Percentiles rank a stretch among this genome's conserved stretches.
Conservation (phyloP, 1,140 invertebrate species). For the Mycetomoellerius zeteki region DNA sequence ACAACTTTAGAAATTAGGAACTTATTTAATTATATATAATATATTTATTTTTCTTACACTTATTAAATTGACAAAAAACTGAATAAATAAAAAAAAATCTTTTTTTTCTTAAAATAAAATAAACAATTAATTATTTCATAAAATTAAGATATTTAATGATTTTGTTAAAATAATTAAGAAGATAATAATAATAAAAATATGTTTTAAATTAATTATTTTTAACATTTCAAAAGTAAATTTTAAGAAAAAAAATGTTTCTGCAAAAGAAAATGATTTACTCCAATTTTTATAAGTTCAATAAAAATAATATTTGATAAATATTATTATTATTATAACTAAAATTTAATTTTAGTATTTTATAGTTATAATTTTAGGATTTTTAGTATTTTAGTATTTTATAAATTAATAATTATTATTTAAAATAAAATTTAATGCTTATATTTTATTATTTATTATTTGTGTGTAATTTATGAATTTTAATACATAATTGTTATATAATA, state of each 20-base stretch:
- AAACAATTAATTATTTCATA: background rate
- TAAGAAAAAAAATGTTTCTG: background rate
- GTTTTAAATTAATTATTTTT: background rate
- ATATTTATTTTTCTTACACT: background rate
- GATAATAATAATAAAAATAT: background rate
- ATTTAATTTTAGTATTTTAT: no score
- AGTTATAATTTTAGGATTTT: no score
- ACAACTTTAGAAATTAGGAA: background rate
- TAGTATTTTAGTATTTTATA: no score
- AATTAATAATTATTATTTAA: no score
- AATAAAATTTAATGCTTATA: background rate
- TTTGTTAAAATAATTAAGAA: background rate
- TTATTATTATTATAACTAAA: background rate
- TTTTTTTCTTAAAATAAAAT: background rate
- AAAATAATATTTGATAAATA: background rate
- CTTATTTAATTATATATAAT: background rate
- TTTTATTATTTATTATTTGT: background rate
- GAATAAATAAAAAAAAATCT: no score
- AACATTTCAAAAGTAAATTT: background rate
- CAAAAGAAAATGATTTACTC: background rate
- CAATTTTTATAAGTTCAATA: conserved; percentile 1
- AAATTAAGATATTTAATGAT: background rate
- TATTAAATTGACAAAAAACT: background rate
- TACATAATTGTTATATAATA: background rate
- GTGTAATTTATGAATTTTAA: background rate